Conservation (phyloP, 2,888 invertebrate genomes). For the Cheilosia impressa region DNA sequence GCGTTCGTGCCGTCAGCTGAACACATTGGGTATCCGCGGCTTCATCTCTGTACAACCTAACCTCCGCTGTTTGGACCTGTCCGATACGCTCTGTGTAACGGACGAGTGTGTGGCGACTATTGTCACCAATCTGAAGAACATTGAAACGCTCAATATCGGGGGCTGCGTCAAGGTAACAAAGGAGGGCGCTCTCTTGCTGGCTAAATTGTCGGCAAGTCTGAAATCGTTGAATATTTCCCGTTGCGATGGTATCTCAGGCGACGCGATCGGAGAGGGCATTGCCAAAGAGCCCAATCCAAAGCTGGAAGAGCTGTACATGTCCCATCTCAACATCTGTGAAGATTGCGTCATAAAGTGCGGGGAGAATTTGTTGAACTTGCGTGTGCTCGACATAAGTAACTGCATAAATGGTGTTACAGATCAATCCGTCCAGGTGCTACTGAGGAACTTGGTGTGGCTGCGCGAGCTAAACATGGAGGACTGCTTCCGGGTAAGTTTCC, state of each 20-base stretch:
- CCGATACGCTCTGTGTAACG: conserved; percentile 87
- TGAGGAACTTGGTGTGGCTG: conserved; percentile 86
- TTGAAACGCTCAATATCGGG: conserved; percentile 86
- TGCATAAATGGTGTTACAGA: conserved; percentile 90
- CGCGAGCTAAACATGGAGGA: conserved; percentile 87
- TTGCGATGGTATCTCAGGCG: conserved; percentile 87
- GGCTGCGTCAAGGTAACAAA: conserved; percentile 88
- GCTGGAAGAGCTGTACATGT: conserved; percentile 85
- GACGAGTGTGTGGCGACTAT: conserved; percentile 87
- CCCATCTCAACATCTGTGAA: conserved; percentile 87
- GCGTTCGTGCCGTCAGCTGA: conserved; percentile 80
- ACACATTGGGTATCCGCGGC: conserved; percentile 77
- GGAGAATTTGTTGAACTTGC: conserved; percentile 85
- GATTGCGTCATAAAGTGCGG: conserved; percentile 86
- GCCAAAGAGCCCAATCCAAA: conserved; percentile 84
- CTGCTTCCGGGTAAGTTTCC: conserved; percentile 83
- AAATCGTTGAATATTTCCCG: conserved; percentile 87
- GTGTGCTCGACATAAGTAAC: conserved; percentile 87
- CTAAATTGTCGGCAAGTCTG: conserved; percentile 84
- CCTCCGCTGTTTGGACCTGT: conserved; percentile 86
- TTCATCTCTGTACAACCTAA: conserved; percentile 84
- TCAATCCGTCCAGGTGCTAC: conserved; percentile 87
- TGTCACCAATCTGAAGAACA: conserved; percentile 85
- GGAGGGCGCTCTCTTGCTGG: conserved; percentile 85
- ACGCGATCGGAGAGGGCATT: conserved; percentile 86